These are phyloP conservation scores for Conus canariensis DNA, from an alignment of 2,888 invertebrate genomes.

Conservation along the genomic window DNA sequence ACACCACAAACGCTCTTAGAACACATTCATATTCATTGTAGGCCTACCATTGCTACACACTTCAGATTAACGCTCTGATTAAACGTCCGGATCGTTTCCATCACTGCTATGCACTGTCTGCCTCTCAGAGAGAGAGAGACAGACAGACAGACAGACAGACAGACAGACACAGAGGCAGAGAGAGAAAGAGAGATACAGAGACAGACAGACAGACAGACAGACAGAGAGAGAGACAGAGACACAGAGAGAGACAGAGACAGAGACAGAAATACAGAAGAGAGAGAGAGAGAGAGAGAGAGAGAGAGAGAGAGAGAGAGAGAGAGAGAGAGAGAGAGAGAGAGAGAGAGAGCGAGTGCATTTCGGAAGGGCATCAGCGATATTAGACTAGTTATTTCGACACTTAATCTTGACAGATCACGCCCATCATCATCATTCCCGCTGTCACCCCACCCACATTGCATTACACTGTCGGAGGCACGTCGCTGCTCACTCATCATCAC, in stretches of 20 bases:
- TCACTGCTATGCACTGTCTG: no score
- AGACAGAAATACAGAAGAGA: neutral
- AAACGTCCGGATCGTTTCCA: no score
- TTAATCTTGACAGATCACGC: no score
- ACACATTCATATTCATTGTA: no score
- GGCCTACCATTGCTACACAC: no score
- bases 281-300: neutral
- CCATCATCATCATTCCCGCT: no score
- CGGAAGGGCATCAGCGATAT: no score
- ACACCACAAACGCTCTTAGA: no score
- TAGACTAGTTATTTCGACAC: no score
- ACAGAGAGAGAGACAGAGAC: neutral
- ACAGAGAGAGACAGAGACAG: neutral
- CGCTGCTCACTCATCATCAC: no score
- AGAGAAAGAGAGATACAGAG: neutral
- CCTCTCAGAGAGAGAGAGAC: neutral
- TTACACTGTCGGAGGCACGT: neutral
- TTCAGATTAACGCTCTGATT: no score
- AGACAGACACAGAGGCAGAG: conserved; percentile 15
- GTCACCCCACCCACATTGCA: neutral
- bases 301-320: no score
- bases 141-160: conserved; percentile 10
- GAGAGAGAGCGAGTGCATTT: neutral
- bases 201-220: neutral
- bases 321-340: neutral